Percentiles rank a stretch among this genome's conserved stretches.
These are phyloP conservation scores for Oreonectes daqikongensis DNA, from an alignment of 2,797 vertebrate genomes.

Conservation along the genomic window DNA sequence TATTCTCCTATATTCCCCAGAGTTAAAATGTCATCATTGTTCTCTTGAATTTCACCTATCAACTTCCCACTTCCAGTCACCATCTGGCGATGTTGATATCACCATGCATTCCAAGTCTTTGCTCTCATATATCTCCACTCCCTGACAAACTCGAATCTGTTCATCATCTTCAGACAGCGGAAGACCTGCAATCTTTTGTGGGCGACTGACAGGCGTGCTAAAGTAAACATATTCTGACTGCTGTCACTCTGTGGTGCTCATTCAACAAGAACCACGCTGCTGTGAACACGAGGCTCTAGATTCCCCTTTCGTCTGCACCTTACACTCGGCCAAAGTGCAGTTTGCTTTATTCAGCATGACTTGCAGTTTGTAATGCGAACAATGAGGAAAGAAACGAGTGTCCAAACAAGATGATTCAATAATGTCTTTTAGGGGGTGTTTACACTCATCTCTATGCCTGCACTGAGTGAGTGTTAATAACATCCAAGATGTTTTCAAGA, in stretches of 20 bases:
- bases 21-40: conserved; percentile 57
- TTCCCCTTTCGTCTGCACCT: not conserved
- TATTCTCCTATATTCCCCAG: conserved; percentile 36
- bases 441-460: no score
- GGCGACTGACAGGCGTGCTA: conserved; percentile 52
- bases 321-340: not conserved
- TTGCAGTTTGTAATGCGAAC: not conserved
- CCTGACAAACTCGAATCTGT: conserved; percentile 51
- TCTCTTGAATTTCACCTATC: conserved; percentile 65
- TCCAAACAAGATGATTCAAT: not conserved
- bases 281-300: conserved; percentile 10
- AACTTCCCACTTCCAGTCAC: conserved; percentile 63
- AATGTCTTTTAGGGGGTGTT: not conserved
- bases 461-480: not conserved
- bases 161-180: conserved; percentile 62
- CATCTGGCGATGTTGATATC: conserved; percentile 72
- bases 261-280: conserved; percentile 19
- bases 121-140: conserved; percentile 60
- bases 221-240: conserved; percentile 61
- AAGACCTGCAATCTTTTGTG: conserved; percentile 53
- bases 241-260: conserved; percentile 27
- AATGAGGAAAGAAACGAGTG: not conserved
- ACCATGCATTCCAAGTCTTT: conserved; percentile 36
- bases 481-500: not conserved
- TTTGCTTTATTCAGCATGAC: not conserved